Base-by-base conservation (phyloP, 2,113 vertebrate species). In the Paramormyrops kingsleyae region DNA sequence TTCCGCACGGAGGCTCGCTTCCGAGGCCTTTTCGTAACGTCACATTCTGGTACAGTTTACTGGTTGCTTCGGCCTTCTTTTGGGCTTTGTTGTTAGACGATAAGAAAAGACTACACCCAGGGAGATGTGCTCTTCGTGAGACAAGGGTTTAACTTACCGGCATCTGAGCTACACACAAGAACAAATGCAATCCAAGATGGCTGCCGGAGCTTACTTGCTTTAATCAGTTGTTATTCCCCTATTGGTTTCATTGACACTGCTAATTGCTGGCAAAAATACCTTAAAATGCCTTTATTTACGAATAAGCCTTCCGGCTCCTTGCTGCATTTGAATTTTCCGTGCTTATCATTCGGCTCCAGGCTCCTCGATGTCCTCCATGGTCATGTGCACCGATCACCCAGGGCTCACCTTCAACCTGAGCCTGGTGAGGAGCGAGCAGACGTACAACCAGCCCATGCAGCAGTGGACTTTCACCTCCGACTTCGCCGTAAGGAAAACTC, bases 391-490 rank as follows among this genome's bases (percentile, higher is more conserved):
- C 59, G 96, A 97, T 89, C 97, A 98, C 89, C 96, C 97, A 0
- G 96, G 96, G 87, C 92, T 99, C 88, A 98, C 97, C 0, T 99
- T 99, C 50, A 98, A 97, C 93, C 97, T 99, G 77, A 97, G 93
- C 88, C 94, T 98, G 62, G 89, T 97, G 89, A 95, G 97, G 84
- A 98, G 96, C 0, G 97, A 98, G 24, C 96, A 97, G 0, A 97
- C 97, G 0, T 98, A 97, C 91, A 97, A 95, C 91, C 97, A 98
- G 91, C 98, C 98, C 0, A 93, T 96, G 0, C 98, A 99, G 92
- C 97, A 97, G 27, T 99, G 98, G 98, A 97, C 94, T 86, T 99
- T 99, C 77, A 92, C 95, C 39, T 99, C 98, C 1, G 97, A 99
- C 92, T 98, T 99, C 92, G 97, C 97, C 50, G 98, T 99, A 95